phyloP scores from a whole-genome alignment of 2,113 vertebrate species.

The Nannobrachium achirus region DNA sequence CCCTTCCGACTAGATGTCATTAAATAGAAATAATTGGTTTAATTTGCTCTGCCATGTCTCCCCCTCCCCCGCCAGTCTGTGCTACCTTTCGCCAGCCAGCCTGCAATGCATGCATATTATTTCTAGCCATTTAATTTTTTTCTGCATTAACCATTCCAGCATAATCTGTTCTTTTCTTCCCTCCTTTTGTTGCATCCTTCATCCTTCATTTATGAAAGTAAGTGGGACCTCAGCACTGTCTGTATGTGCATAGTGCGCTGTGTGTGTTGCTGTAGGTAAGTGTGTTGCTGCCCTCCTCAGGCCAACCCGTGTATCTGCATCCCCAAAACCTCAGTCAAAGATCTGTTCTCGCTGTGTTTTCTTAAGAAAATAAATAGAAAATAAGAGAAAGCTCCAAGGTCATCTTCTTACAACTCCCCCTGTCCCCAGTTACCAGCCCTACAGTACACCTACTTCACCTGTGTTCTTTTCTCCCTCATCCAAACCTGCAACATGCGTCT shows the following conservation, averaged over 20 bases:
- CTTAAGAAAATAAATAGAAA: no score
- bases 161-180: conserved; percentile 63
- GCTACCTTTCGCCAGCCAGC: conserved; percentile 10
- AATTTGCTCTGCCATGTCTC: conserved; percentile 49
- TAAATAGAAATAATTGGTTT: conserved; percentile 72
- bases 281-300: conserved; percentile 82
- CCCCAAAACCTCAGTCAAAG: not conserved
- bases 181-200: conserved; percentile 67
- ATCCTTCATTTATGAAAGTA: conserved; percentile 64
- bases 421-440: conserved; percentile 25
- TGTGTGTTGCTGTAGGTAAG: conserved; percentile 42
- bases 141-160: conserved; percentile 62
- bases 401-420: conserved; percentile 6
- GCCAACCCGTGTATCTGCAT: conserved; percentile 59
- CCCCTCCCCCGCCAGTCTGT: conserved; percentile 25
- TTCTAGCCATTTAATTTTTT: conserved; percentile 40
- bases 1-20: conserved; percentile 58
- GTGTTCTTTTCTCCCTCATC: conserved; percentile 4
- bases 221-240: conserved; percentile 50
- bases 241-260: conserved; percentile 4
- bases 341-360: no score
- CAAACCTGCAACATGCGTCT: conserved; percentile 17
- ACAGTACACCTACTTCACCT: conserved; percentile 4
- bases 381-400: no score
- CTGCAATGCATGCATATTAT: conserved; percentile 31